A percentile compares a stretch with the other conserved stretches of the same genome.
phyloP scores from a whole-genome alignment of 2,888 invertebrate species.

The Odontocolon sp. region DNA sequence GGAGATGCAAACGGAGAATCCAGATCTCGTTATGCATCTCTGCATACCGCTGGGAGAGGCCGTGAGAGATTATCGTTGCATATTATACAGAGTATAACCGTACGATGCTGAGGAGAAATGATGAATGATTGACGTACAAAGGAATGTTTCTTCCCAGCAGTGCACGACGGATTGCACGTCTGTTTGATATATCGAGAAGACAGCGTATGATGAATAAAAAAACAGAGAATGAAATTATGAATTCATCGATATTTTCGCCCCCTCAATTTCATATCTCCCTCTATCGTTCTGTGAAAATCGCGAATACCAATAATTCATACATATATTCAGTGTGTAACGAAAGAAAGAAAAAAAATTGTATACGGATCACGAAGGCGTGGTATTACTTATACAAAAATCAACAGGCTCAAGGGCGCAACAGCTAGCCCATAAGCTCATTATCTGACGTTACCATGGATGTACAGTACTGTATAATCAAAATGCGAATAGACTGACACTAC shows the following conservation, averaged over 20 bases:
- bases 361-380: slow-evolving; percentile 36
- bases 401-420: slow-evolving; percentile 29
- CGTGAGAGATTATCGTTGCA: slow-evolving; percentile 48
- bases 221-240: slow-evolving; percentile 35
- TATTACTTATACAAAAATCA: slow-evolving; percentile 26
- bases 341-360: background rate
- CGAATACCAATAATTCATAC: slow-evolving; percentile 8
- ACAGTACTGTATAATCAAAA: background rate
- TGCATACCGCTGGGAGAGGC: slow-evolving; percentile 30
- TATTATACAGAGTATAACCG: slow-evolving; percentile 15
- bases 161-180: slow-evolving; percentile 56
- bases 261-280: background rate
- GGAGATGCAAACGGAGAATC: slow-evolving; percentile 44
- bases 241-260: slow-evolving; percentile 45
- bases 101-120: slow-evolving; percentile 42
- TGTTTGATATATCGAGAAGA: slow-evolving; percentile 53
- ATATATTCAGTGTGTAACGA: background rate
- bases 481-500: background rate
- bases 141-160: slow-evolving; percentile 45
- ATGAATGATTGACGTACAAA: slow-evolving; percentile 58
- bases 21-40: slow-evolving; percentile 45
- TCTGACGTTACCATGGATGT: background rate
- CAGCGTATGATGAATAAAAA: slow-evolving; percentile 19
- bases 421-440: slow-evolving; percentile 45
- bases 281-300: background rate